These are phyloP conservation scores for Dascillus cervinus DNA, from an alignment of 2,888 invertebrate species.

Conservation along the genomic window DNA sequence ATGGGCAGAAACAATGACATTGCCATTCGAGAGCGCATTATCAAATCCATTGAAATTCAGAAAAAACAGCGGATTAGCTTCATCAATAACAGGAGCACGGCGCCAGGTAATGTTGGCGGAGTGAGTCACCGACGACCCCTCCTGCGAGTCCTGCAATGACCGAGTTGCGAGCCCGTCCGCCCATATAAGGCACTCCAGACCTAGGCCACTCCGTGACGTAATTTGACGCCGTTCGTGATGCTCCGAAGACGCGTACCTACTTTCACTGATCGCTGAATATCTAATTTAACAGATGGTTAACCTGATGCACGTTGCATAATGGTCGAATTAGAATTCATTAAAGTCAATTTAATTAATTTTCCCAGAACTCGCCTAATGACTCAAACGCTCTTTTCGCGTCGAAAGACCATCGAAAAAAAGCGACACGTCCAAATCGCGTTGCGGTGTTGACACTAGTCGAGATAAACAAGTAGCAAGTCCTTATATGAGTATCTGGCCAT, in stretches of 20 bases:
- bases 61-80: no score
- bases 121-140: conserved; percentile 18
- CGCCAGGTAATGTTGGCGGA: conserved; percentile 19
- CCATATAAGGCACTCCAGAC: conserved; percentile 28
- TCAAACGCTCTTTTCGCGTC: neutral
- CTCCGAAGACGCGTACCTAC: conserved; percentile 6
- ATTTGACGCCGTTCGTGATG: conserved; percentile 17
- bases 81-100: no score
- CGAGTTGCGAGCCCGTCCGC: conserved; percentile 26
- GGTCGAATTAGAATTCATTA: no score
- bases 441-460: conserved; percentile 8
- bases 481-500: conserved; percentile 13
- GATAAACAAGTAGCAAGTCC: conserved; percentile 10
- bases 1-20: no score
- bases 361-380: neutral
- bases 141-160: conserved; percentile 23
- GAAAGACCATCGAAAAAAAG: neutral
- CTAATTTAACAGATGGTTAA: neutral
- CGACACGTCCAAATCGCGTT: conserved; percentile 2
- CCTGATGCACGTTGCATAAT: no score
- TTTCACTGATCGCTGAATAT: conserved; percentile 8
- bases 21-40: no score
- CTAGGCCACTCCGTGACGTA: conserved; percentile 28
- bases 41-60: no score
- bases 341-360: neutral